Percentiles rank a stretch among this genome's conserved stretches.
Conservation (phyloP, 2,113 vertebrate species). For the Phylloscopus trochiloides region DNA sequence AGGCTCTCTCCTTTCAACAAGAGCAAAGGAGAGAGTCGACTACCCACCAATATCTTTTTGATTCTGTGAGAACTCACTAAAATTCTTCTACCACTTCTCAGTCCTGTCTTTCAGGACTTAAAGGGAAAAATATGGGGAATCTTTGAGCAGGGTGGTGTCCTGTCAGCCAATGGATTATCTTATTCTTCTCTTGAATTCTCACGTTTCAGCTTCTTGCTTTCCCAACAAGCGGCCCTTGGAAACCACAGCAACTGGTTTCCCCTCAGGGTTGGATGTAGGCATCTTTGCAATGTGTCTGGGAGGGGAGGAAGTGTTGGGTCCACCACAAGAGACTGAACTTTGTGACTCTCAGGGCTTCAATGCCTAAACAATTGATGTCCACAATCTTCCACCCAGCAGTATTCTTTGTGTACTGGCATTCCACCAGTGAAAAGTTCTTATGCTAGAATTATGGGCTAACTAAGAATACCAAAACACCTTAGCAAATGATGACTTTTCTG, state of each 20-base stretch:
- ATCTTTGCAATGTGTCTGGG: neutral
- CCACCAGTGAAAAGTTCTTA: neutral
- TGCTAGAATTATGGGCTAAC: neutral
- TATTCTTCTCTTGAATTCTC: neutral
- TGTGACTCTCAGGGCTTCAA: fast-evolving
- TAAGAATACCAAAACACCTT: neutral
- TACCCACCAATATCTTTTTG: neutral
- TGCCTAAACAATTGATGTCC: neutral
- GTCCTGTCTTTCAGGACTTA: neutral
- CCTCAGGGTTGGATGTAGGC: neutral
- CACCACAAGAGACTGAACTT: neutral
- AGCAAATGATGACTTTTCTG: neutral
- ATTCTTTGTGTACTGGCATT: neutral
- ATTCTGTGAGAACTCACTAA: neutral
- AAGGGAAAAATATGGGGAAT: neutral
- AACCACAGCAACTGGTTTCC: neutral
- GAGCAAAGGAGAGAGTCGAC: neutral
- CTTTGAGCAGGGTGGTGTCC: neutral
- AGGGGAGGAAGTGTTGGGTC: neutral
- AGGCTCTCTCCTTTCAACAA: neutral
- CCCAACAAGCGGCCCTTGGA: neutral
- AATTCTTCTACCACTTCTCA: neutral
- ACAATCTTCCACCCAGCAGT: fast-evolving
- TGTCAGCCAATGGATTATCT: neutral
- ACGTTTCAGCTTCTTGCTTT: neutral